Conservation (phyloP, 2,888 invertebrate genomes). For the Drosophila sordidula region DNA sequence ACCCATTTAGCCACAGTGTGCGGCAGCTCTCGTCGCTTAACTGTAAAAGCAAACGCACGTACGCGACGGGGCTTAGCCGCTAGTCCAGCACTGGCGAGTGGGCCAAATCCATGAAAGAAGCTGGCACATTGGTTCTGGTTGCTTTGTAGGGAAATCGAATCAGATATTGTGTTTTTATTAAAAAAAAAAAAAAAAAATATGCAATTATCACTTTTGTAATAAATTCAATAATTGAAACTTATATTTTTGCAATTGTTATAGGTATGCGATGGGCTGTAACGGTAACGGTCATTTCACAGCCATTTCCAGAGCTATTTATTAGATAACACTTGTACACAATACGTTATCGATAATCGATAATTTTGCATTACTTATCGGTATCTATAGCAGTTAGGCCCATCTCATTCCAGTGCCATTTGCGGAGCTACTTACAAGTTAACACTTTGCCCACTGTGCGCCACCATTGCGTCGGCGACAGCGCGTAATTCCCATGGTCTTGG, state of each 20-base stretch:
- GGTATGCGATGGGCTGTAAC: too few relatives aligned
- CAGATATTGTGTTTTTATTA: too few relatives aligned
- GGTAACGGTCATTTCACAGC: too few relatives aligned
- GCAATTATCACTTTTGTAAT: background rate
- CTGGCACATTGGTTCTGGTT: constrained; percentile 42
- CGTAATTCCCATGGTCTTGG: constrained; percentile 71
- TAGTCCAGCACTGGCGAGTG: constrained; percentile 35
- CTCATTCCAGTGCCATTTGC: background rate
- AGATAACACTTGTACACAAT: too few relatives aligned
- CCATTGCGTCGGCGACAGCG: constrained; percentile 29
- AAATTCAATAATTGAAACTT: background rate
- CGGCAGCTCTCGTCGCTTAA: constrained; percentile 55
- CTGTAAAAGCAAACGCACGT: constrained; percentile 77
- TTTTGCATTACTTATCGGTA: background rate
- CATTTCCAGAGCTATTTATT: too few relatives aligned
- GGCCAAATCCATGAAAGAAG: constrained; percentile 44
- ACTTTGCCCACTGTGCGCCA: constrained; percentile 40
- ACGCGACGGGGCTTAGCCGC: constrained; percentile 29
- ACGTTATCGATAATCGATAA: background rate
- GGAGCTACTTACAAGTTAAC: background rate
- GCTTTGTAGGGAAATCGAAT: background rate
- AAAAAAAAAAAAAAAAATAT: background rate
- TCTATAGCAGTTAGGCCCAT: too few relatives aligned
- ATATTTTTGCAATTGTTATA: background rate
- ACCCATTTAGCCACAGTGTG: constrained; percentile 72